Conservation (phyloP, 2,888 invertebrate species). For the Nomada ferruginata region DNA sequence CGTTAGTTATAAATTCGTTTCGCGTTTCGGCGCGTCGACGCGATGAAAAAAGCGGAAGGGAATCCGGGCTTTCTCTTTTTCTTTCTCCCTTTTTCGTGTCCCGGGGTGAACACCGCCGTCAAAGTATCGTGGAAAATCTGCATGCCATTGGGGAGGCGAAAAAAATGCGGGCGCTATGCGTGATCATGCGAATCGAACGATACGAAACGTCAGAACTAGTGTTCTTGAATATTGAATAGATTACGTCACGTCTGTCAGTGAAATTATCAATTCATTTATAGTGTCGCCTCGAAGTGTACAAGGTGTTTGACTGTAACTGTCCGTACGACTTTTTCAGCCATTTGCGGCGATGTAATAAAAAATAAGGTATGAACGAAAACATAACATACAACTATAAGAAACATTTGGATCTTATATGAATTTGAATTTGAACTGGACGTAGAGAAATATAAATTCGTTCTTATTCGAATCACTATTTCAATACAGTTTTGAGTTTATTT, state of each 20-base stretch:
- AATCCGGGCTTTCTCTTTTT: not conserved
- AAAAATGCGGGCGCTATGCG: constrained; percentile 63
- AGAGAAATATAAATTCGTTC: no score
- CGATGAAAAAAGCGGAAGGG: constrained; percentile 7
- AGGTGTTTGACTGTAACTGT: no score
- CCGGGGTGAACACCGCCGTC: constrained; percentile 35
- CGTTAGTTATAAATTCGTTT: constrained; percentile 77
- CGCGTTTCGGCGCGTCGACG: constrained; percentile 75
- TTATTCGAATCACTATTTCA: no score
- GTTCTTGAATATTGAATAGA: constrained; percentile 34
- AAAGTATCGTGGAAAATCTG: constrained; percentile 79
- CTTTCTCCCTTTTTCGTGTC: constrained; percentile 3
- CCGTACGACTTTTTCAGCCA: no score
- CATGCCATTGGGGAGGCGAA: constrained; percentile 67
- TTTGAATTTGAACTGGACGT: no score
- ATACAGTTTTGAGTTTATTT: no score
- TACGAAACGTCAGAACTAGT: constrained; percentile 51
- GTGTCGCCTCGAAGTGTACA: no score
- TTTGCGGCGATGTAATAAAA: no score
- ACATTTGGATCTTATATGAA: no score
- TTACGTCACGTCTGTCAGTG: not conserved
- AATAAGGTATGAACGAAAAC: no score
- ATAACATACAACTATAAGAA: no score
- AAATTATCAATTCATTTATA: no score
- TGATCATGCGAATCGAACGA: constrained; percentile 48